Evolutionary conservation across 2,888 invertebrate genomes (phyloP), one percentile per base, ranked within the genome.

Genomic region (Fragum sueziense): DNA sequence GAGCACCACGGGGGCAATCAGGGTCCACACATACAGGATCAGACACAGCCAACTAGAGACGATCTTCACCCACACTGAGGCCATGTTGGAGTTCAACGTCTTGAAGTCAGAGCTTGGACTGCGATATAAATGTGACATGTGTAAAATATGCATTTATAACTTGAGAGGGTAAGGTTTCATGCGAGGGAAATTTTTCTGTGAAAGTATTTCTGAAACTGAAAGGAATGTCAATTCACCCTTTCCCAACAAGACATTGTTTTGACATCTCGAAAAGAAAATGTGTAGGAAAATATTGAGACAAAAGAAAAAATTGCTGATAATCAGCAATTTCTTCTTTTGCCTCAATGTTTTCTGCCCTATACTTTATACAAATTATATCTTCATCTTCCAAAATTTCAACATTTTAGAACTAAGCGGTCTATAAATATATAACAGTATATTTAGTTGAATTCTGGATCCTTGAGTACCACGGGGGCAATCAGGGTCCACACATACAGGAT

Each of bases 11-110:
- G 99, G 99, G 25, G 99, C 99, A 54, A 97, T 93, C 82, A 99
- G 94, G 61, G 99, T 97, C 99, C 99, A 99, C 62, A 96, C 94
- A 93, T 99, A 99, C 62, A 99, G 95, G 9, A 95, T 95, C 73
- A 98, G 94, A 92, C 99, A 99, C 81, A 99, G 93, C 99, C 99
- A 99, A 85, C 98, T 97, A 17, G 99, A 99, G 37, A 97, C 95
- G 76, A 98, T 97, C 94, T 99, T 99, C 82, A 99, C 96, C 99
- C 99, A 99, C 96, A 99, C 97, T 4, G 99, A 98, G 57, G 98
- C 98, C 85, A 87, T 87, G 88, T 91, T 91, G 34, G 96, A 95
- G 92, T 97, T 97, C 86, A 97, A 93, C 0, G 95, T 95, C 72
- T 95, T 94, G 91, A 98, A 95, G 90, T 96, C 95, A 31, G 97